phyloP scores from a whole-genome alignment of 2,797 vertebrate species.

The Acrocephalus scirpaceus region DNA sequence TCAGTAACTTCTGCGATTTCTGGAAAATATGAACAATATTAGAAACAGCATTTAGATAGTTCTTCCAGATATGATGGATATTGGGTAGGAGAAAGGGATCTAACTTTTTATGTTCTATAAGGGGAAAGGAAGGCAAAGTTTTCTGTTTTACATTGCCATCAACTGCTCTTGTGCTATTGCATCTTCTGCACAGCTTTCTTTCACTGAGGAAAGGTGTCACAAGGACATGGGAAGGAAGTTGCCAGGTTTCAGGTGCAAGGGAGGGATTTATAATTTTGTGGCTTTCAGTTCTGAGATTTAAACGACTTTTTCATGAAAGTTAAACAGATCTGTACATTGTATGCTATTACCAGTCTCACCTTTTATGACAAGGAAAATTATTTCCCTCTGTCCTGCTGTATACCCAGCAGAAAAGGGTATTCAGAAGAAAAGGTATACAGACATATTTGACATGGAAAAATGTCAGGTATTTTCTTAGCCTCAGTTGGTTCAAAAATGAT shows the following conservation, averaged over 20 bases:
- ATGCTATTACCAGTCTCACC: not conserved
- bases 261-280: not conserved
- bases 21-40: not conserved
- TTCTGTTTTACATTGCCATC: not conserved
- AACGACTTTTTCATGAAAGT: not conserved
- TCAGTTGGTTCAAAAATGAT: not conserved
- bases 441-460: not conserved
- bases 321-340: not conserved
- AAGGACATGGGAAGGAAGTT: not conserved
- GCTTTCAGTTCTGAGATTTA: not conserved
- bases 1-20: not conserved
- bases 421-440: not conserved
- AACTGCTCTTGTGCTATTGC: not conserved
- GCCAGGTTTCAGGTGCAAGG: not conserved
- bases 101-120: not conserved
- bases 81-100: not conserved
- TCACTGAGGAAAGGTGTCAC: not conserved
- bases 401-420: not conserved
- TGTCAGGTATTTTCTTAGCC: not conserved
- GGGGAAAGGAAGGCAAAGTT: not conserved
- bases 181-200: not conserved
- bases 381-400: not conserved
- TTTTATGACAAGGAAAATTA: not conserved
- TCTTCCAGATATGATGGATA: not conserved
- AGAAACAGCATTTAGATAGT: not conserved